phyloP scores from a whole-genome alignment of 2,113 vertebrate genomes.

The Bubo blakistoni region DNA sequence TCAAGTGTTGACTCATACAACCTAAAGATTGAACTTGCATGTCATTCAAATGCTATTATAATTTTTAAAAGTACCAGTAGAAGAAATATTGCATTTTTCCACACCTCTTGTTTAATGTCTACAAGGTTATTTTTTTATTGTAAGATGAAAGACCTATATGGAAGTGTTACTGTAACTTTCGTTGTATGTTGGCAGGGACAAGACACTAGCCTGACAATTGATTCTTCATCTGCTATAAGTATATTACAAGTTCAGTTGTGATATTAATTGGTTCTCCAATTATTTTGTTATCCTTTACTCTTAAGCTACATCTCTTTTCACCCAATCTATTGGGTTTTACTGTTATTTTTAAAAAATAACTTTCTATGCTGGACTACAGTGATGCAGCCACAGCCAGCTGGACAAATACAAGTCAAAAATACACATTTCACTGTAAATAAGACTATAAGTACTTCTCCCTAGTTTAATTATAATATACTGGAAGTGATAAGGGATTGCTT shows the following conservation, averaged over 20 bases:
- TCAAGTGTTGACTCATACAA: background rate
- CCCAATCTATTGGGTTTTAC: background rate
- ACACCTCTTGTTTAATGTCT: background rate
- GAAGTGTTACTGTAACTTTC: background rate
- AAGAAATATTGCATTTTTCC: background rate
- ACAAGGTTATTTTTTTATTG: background rate
- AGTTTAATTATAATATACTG: slow-evolving; percentile 1
- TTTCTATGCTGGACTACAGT: background rate
- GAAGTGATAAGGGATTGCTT: background rate
- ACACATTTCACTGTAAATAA: background rate
- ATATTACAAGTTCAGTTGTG: background rate
- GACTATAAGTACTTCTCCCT: background rate
- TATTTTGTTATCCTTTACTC: background rate
- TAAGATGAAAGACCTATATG: background rate
- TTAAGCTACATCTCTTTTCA: background rate
- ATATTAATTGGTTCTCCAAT: background rate
- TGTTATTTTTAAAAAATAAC: background rate
- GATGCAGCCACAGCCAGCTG: background rate
- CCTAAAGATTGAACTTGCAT: background rate
- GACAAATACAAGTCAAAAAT: background rate
- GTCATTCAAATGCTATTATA: background rate
- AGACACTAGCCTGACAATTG: background rate
- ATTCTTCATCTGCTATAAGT: background rate
- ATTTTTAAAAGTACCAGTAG: background rate
- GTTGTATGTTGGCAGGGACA: background rate